Base-by-base conservation (phyloP, 2,113 vertebrate species). In the Antechinus stuartii region DNA sequence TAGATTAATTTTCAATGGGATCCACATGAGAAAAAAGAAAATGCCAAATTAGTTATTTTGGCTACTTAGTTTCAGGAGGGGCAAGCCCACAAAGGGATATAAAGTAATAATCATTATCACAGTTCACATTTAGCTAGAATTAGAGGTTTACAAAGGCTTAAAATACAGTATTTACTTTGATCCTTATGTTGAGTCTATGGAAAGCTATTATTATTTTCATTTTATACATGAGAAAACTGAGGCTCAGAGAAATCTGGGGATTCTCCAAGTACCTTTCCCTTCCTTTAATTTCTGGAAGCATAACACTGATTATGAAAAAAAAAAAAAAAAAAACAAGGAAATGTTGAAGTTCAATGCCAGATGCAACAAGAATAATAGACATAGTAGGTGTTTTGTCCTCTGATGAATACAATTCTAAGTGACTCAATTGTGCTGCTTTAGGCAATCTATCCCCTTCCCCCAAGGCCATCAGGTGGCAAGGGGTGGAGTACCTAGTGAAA, bases 271-370 rank as follows among this genome's bases (percentile, higher is more conserved):
- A 27, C 68, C 0, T 47, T 30, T 2, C n/a, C 24, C 54, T 89
- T 14, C 89, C 91, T 92, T 93, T 22, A 91, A 55, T 35, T 84
- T 95, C 68, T 35, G 11, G 89, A 14, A 35, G 19, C 54, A 95
- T 57, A 90, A 94, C 47, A 27, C 55, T 19, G 92, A 94, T 94
- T 53, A 90, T 47, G 90, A 96, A 92, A 90, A 91, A 94, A 93
- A 49, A 92, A 90, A 91, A 94, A 93, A 49, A 49, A 49, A 49
- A 42, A 76, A 84, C 50, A 89, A 94, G 90, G 46, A 95, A 96
- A 96, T 91, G 91, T 56, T 91, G 8, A 42, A 76, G n/a, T 2
- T 42, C 24, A 91, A 25, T 53, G 24, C 12, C 53, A 89, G 56
- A 50, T 42, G 0, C 5, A 92, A 7, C 42, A 92, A 68, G 35